phyloP scores from a whole-genome alignment of 30 jellyfish, hydroid and myxozoan genomes.

The Pseudorhiza aurosa region DNA sequence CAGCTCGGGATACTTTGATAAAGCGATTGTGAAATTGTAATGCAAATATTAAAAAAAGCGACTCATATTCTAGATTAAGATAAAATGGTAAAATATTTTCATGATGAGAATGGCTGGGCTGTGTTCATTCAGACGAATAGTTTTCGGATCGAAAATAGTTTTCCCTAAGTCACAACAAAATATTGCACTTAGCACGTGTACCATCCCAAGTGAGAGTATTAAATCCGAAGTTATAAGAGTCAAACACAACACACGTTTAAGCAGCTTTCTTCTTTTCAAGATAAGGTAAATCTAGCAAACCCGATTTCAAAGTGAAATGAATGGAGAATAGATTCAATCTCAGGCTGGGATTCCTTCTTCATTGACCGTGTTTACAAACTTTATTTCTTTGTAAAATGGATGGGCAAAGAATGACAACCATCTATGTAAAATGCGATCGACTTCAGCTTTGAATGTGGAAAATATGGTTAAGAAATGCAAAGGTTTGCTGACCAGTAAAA shows the following conservation, averaged over 20 bases:
- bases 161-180: too few species aligned
- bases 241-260: too few species aligned
- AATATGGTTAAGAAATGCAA: too few species aligned
- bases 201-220: neutral
- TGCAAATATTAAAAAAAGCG: too few species aligned
- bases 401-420: neutral
- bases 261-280: conserved; percentile 14
- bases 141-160: too few species aligned
- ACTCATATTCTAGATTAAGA: too few species aligned
- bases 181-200: neutral
- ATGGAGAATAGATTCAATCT: neutral
- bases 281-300: neutral
- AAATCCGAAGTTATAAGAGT: neutral
- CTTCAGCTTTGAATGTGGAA: neutral
- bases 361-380: neutral
- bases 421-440: neutral
- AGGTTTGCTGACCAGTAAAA: too few species aligned
- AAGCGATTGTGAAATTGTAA: too few species aligned
- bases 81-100: too few species aligned
- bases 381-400: neutral
- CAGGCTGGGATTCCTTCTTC: neutral
- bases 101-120: too few species aligned
- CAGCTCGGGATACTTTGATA: too few species aligned
- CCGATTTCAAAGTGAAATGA: conserved; percentile 18
- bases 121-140: too few species aligned